Percentiles rank a stretch among this genome's conserved stretches.
Conservation (phyloP, 2,113 vertebrate genomes). For the Malurus elegans region DNA sequence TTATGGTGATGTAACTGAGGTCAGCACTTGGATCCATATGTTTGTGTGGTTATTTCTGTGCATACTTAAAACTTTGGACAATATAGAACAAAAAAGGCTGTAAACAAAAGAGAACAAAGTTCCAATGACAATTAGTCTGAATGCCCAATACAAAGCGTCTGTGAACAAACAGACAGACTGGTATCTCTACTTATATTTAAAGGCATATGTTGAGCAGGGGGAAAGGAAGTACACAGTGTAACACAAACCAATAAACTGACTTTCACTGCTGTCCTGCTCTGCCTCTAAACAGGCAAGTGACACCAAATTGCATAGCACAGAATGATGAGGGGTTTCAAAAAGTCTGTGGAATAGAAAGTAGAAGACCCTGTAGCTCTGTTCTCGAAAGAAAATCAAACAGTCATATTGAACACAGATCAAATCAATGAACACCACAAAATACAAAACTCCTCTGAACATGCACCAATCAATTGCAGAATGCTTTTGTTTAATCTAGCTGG, state of each 20-base stretch:
- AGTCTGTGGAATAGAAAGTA: background rate
- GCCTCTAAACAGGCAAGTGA: background rate
- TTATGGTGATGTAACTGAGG: background rate
- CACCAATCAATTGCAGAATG: background rate
- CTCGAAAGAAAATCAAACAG: background rate
- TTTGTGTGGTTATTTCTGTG: background rate
- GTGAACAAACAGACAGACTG: background rate
- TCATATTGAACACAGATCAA: background rate
- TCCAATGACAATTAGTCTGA: background rate
- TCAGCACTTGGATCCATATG: background rate
- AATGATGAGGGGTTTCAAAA: background rate
- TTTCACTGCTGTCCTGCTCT: background rate
- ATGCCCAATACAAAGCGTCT: background rate
- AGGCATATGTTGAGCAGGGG: background rate
- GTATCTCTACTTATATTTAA: background rate
- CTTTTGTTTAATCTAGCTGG: background rate
- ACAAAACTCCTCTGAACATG: background rate
- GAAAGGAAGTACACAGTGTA: background rate
- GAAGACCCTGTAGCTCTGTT: background rate
- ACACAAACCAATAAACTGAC: background rate
- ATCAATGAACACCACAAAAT: background rate
- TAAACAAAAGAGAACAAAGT: background rate
- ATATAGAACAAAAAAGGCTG: background rate
- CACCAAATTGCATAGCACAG: background rate
- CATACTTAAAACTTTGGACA: background rate